Base-by-base conservation (phyloP, 2,113 vertebrate genomes). In the Echinops telfairi region DNA sequence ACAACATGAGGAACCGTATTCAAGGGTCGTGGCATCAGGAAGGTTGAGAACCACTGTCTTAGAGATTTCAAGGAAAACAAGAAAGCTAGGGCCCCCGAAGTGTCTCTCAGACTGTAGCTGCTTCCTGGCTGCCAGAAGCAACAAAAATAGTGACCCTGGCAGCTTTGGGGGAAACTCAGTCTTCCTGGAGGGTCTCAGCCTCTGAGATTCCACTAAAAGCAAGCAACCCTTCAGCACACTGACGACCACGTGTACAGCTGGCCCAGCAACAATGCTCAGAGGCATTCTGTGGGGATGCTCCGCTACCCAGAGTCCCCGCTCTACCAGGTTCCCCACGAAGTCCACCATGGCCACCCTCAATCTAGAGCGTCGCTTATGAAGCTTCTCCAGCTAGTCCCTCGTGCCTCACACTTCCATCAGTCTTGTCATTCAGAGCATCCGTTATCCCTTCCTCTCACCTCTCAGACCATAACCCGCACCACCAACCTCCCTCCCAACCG, bases 21-120 rank as follows among this genome's bases (percentile, higher is more conserved):
- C 5, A 53, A 53, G 47, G 47, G 47, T 11, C 9, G 10, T 53
- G 47, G 47, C 12, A 53, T 53, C 12, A 11, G 47, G 12, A 53
- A 53, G 47, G 47, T 53, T 53, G 6, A 53, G 47, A 6, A 53
- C 47, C 47, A 53, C 47, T 53, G 47, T 9, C 47, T 53, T 53
- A 53, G 47, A 53, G 47, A 62, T 62, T 62, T 40, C 83, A 92
- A 92, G 66, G n/a, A 90, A 95, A 94, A 92, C 88, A 57, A 71
- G 57, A 43, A 85, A 36, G 22, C 82, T 89, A 84, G 70, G 68
- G 94, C 33, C 17, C 81, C 60, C 40, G 16, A 93, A 90, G 31
- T 47, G 11, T 1, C 60, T 82, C 53, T 73, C 43, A 60, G 15
- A 68, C 31, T 75, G 9, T 82, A 73, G 78, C 60, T 79, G 9